phyloP scores from a whole-genome alignment of 1,140 invertebrate species.

The Batillaria attramentaria region DNA sequence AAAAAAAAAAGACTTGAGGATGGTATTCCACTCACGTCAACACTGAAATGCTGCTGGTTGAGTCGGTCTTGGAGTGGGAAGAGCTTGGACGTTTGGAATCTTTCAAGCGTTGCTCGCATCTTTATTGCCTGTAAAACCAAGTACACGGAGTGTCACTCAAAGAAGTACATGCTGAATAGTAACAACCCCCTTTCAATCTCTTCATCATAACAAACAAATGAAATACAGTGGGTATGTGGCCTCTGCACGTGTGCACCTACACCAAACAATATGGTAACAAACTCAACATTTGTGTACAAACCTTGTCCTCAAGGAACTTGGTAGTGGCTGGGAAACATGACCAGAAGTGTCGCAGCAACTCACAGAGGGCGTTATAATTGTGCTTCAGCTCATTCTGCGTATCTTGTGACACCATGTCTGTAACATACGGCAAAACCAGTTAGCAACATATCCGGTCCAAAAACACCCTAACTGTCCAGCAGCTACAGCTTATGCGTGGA shows the following conservation, averaged over 20 bases:
- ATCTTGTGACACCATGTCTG: slow-evolving; percentile 74
- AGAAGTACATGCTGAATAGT: slow-evolving; percentile 12
- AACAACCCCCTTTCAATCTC: not conserved
- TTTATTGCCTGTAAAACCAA: slow-evolving; percentile 69
- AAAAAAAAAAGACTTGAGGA: not conserved
- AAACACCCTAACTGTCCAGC: too few relatives aligned
- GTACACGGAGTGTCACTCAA: not conserved
- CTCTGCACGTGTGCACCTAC: not conserved
- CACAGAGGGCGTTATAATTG: slow-evolving; percentile 87
- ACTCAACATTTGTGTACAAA: slow-evolving; percentile 67
- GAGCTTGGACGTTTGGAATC: slow-evolving; percentile 89
- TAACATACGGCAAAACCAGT: slow-evolving; percentile 27
- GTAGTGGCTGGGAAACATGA: slow-evolving; percentile 91
- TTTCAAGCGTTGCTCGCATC: slow-evolving; percentile 89
- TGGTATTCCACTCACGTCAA: slow-evolving; percentile 65
- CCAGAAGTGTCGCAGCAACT: slow-evolving; percentile 95
- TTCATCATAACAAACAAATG: not conserved
- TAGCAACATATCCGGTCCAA: not conserved
- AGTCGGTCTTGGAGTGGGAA: slow-evolving; percentile 76
- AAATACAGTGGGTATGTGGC: not conserved
- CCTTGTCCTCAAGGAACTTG: slow-evolving; percentile 84
- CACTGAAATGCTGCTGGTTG: slow-evolving; percentile 57
- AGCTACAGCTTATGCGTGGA: too few relatives aligned
- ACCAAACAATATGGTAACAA: not conserved
- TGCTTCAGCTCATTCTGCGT: slow-evolving; percentile 83